phyloP scores from a whole-genome alignment of 2,888 invertebrate genomes.

The Andrena bicolor region DNA sequence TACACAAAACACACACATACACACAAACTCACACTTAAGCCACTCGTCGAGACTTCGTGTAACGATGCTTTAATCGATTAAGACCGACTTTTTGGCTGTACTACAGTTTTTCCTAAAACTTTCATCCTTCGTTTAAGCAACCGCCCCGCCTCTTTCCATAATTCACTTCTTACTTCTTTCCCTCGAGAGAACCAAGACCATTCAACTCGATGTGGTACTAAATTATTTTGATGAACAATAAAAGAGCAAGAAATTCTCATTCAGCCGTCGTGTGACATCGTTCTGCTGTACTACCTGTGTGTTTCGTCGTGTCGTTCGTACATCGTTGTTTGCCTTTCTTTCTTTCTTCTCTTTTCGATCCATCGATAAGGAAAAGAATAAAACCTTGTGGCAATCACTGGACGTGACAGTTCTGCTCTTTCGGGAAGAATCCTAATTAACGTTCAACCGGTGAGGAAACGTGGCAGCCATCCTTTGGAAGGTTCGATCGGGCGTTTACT shows the following conservation, averaged over 20 bases:
- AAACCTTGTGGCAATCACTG: conserved; percentile 45
- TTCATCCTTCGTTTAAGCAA: conserved; percentile 19
- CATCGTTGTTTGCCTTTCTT: conserved; percentile 47
- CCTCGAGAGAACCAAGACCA: conserved; percentile 7
- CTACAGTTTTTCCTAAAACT: conserved; percentile 18
- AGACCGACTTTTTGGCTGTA: conserved; percentile 66
- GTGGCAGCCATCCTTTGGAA: conserved; percentile 12
- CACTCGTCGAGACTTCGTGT: conserved; percentile 55
- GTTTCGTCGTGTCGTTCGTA: conserved; percentile 54
- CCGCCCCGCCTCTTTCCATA: not conserved
- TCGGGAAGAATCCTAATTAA: conserved; percentile 14
- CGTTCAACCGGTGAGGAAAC: not conserved
- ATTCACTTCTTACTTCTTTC: not conserved
- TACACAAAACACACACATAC: conserved; percentile 39
- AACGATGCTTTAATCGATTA: conserved; percentile 69
- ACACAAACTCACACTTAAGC: conserved; percentile 46
- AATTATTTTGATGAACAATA: conserved; percentile 80
- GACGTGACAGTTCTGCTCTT: conserved; percentile 40
- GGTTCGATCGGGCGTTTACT: conserved; percentile 16
- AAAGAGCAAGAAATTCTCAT: conserved; percentile 77
- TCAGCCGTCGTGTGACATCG: conserved; percentile 65
- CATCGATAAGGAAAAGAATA: conserved; percentile 42
- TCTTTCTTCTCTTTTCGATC: conserved; percentile 14
- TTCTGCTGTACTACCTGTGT: conserved; percentile 65
- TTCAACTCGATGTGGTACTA: conserved; percentile 75